phyloP scores from a whole-genome alignment of 2,113 vertebrate species.

The Puntigrus tetrazona region DNA sequence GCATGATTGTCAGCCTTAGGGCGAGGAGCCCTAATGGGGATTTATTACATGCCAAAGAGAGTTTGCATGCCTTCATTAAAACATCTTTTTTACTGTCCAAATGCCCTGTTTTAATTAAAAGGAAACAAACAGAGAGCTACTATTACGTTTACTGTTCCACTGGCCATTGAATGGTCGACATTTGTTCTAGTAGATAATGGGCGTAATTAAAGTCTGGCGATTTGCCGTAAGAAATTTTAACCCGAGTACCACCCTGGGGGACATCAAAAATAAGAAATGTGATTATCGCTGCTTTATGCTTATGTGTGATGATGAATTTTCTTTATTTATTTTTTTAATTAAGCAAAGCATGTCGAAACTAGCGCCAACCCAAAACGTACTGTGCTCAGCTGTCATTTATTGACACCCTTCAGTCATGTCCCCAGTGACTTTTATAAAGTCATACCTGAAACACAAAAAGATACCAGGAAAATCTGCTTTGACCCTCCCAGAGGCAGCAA shows the following conservation, averaged over 20 bases:
- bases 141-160: conserved; percentile 32
- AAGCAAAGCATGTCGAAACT: neutral
- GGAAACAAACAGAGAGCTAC: conserved; percentile 15
- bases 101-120: conserved; percentile 34
- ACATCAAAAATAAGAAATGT: neutral
- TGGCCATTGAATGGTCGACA: neutral
- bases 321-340: neutral
- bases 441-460: neutral
- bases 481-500: conserved; percentile 29
- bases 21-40: conserved; percentile 44
- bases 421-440: conserved; percentile 34
- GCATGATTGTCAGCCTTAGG: conserved; percentile 50
- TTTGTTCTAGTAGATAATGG: conserved; percentile 20
- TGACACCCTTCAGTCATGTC: conserved; percentile 27
- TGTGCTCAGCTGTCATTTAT: neutral
- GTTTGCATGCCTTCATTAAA: conserved; percentile 38
- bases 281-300: conserved; percentile 6
- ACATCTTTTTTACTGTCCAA: conserved; percentile 33
- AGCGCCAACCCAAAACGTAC: neutral
- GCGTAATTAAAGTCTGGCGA: neutral
- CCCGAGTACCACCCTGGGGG: conserved; percentile 17
- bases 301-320: neutral
- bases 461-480: conserved; percentile 7
- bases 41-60: conserved; percentile 46
- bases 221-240: neutral